A percentile compares a stretch with the other conserved stretches of the same genome.
Conservation (phyloP, 2,888 invertebrate genomes). For the Nesidiocoris tenuis region DNA sequence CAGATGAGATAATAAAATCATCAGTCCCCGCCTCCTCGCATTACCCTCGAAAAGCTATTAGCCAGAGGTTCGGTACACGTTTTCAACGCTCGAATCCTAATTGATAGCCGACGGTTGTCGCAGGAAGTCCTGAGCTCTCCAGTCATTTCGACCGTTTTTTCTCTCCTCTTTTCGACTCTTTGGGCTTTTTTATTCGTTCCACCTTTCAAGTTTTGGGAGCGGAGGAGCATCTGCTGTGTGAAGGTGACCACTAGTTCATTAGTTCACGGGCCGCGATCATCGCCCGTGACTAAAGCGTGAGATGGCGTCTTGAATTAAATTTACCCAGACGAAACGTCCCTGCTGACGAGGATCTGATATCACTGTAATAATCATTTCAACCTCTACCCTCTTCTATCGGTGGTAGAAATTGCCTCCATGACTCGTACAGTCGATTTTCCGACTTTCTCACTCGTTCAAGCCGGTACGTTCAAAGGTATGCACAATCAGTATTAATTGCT, state of each 20-base stretch:
- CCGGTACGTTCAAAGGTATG: too few species aligned
- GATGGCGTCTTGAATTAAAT: neutral
- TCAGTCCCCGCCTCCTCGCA: conserved; percentile 25
- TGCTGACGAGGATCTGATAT: neutral
- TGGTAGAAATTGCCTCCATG: too few species aligned
- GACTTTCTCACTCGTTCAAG: too few species aligned
- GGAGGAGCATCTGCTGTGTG: conserved; percentile 24
- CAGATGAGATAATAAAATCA: conserved; percentile 42
- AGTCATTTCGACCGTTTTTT: conserved; percentile 28
- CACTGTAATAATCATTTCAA: neutral
- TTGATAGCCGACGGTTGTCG: conserved; percentile 40
- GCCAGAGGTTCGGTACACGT: conserved; percentile 33
- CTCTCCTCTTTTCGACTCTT: conserved; percentile 5
- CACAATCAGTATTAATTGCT: too few species aligned
- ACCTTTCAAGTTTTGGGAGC: conserved; percentile 9
- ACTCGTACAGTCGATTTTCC: too few species aligned
- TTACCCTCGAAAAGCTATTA: conserved; percentile 31
- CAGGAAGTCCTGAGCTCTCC: conserved; percentile 25
- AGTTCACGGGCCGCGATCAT: neutral
- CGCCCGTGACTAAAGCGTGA: neutral
- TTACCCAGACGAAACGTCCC: neutral
- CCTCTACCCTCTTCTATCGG: too few species aligned
- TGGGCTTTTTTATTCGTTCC: neutral
- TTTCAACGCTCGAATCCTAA: conserved; percentile 39
- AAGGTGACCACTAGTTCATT: conserved; percentile 23